Evolutionary conservation across 2,797 vertebrate species (phyloP).

Genomic region (Bovichtus variegatus): DNA sequence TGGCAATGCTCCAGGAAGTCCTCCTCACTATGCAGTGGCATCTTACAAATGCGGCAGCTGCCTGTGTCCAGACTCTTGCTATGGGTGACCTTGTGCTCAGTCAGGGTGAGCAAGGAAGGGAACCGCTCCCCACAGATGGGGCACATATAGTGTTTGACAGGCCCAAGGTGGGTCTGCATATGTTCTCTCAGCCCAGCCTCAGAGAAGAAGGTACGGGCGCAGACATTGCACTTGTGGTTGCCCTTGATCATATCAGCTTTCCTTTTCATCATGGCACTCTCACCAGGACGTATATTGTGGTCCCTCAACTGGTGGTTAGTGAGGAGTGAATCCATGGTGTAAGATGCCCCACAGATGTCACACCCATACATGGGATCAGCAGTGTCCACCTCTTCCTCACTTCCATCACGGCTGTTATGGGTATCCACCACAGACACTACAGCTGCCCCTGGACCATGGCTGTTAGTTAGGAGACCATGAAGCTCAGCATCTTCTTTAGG

Average conservation of each 20-base stretch:
- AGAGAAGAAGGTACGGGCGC: conserved; percentile 98
- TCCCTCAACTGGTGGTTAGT: conserved; percentile 98
- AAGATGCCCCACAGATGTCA: conserved; percentile 98
- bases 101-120: conserved; percentile 97
- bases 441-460: conserved; percentile 82
- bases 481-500: conserved; percentile 95
- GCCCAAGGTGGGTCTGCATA: conserved; percentile 99
- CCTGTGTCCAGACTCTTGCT: conserved; percentile 99
- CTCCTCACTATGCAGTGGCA: conserved; percentile 97
- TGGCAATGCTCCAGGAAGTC: conserved; percentile 99
- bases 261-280: conserved; percentile 95
- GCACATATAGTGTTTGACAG: conserved; percentile 99
- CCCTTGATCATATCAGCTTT: conserved; percentile 99
- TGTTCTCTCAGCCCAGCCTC: conserved; percentile 97
- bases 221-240: conserved; percentile 98
- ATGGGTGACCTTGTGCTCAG: conserved; percentile 99
- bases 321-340: conserved; percentile 98
- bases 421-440: conserved; percentile 83
- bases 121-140: conserved; percentile 99
- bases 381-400: conserved; percentile 95
- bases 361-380: conserved; percentile 97
- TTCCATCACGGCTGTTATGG: conserved; percentile 94
- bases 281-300: conserved; percentile 97
- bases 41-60: conserved; percentile 98
- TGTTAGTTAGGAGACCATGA: conserved; percentile 93